These are phyloP conservation scores for Synergus umbraculus DNA, from an alignment of 2,888 invertebrate species.

Conservation along the genomic window DNA sequence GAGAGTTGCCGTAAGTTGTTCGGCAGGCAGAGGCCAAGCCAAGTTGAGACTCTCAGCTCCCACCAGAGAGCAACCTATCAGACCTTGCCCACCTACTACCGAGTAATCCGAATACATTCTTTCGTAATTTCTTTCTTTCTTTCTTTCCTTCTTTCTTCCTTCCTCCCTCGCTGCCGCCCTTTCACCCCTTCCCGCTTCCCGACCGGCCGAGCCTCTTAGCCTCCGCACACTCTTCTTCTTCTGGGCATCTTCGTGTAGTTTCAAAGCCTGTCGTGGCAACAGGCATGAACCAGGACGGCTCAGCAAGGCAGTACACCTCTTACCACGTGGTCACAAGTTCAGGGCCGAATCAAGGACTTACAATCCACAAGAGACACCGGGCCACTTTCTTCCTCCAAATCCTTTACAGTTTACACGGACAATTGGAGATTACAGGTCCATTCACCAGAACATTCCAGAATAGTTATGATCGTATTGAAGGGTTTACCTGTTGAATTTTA, in stretches of 20 bases:
- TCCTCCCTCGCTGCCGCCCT: constrained; percentile 34
- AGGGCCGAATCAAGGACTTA: constrained; percentile 33
- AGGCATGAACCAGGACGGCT: constrained; percentile 27
- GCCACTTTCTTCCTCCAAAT: constrained; percentile 5
- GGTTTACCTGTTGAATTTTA: not conserved
- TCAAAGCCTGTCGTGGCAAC: constrained; percentile 34
- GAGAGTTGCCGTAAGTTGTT: constrained; percentile 5
- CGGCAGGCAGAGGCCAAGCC: constrained; percentile 6
- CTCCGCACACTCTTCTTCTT: constrained; percentile 35
- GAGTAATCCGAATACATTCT: constrained; percentile 37
- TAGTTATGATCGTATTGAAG: not conserved
- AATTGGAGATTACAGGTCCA: not conserved
- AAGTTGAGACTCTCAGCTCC: constrained; percentile 26
- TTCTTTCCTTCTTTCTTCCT: constrained; percentile 36
- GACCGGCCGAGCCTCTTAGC: constrained; percentile 13
- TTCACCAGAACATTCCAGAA: not conserved
- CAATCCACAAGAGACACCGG: constrained; percentile 13
- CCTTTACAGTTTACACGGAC: not conserved
- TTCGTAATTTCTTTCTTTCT: constrained; percentile 39
- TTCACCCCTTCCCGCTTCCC: constrained; percentile 1
- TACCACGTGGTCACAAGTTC: constrained; percentile 38
- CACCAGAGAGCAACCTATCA: constrained; percentile 16
- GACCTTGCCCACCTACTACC: constrained; percentile 34
- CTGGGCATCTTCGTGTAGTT: constrained; percentile 20
- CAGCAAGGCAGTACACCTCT: constrained; percentile 3